These are phyloP conservation scores for Chaenocephalus aceratus DNA, from an alignment of 2,113 vertebrate species.

Conservation along the genomic window DNA sequence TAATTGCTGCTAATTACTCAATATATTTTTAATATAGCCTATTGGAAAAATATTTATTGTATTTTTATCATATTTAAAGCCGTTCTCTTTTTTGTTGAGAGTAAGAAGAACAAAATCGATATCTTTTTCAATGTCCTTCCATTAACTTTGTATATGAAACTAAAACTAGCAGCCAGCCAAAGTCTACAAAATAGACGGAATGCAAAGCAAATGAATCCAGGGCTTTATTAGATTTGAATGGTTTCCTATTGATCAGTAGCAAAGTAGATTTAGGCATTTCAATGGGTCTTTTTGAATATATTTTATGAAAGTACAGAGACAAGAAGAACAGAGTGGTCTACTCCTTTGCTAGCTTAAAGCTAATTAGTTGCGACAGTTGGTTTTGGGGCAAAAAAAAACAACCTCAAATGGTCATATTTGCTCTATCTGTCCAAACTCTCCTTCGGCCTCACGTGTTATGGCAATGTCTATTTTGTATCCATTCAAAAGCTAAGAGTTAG, in stretches of 20 bases:
- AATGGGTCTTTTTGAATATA: background rate
- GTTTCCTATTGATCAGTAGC: too few species aligned
- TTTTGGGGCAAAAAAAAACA: background rate
- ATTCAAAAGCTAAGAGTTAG: too few species aligned
- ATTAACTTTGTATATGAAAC: background rate
- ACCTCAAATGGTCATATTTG: too few species aligned
- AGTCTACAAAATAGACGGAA: background rate
- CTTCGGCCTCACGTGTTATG: background rate
- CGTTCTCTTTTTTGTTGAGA: background rate
- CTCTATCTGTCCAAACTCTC: too few species aligned
- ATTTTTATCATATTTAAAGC: too few species aligned
- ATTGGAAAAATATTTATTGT: too few species aligned
- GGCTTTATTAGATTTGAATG: too few species aligned
- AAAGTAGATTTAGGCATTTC: background rate
- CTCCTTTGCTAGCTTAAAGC: background rate
- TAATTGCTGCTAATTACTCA: too few species aligned
- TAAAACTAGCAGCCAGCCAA: background rate
- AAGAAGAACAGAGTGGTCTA: background rate
- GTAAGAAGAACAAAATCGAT: background rate
- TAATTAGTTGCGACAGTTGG: background rate
- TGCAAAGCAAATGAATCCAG: background rate
- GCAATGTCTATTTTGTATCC: too few species aligned
- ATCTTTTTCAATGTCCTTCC: background rate
- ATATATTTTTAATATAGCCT: too few species aligned
- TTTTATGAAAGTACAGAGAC: background rate